Percentiles rank a stretch among this genome's conserved stretches.
These are phyloP conservation scores for Botia almorhae DNA, from an alignment of 2,797 vertebrate species.

Conservation along the genomic window DNA sequence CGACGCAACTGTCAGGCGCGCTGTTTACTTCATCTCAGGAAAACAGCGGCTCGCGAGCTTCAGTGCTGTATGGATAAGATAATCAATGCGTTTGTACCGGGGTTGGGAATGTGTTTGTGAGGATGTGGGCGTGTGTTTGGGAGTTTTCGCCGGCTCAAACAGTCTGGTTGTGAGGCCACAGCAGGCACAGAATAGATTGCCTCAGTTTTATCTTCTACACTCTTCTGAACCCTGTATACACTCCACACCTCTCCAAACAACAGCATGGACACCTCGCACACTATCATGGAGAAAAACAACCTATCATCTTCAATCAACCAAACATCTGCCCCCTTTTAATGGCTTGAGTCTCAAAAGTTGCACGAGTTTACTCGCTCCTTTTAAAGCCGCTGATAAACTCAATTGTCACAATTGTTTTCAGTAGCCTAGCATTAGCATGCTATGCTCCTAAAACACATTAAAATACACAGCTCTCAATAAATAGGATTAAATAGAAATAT, in stretches of 20 bases:
- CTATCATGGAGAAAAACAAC: constrained; percentile 47
- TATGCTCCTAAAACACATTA: background rate
- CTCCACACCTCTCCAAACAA: constrained; percentile 38
- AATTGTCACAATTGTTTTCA: background rate
- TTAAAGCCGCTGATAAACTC: background rate
- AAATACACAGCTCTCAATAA: background rate
- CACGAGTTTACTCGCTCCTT: background rate
- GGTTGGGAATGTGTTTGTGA: constrained; percentile 38
- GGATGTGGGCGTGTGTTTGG: constrained; percentile 29
- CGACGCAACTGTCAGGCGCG: constrained; percentile 61
- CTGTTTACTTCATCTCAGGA: constrained; percentile 78
- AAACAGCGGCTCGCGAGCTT: constrained; percentile 71
- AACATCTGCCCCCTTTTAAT: constrained; percentile 36
- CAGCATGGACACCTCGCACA: constrained; percentile 34
- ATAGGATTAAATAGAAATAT: too few relatives aligned
- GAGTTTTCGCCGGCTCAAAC: constrained; percentile 52
- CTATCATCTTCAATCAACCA: constrained; percentile 40
- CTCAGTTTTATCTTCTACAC: constrained; percentile 39
- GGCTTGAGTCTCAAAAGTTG: background rate
- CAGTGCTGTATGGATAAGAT: constrained; percentile 76
- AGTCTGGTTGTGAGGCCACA: constrained; percentile 48
- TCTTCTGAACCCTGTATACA: constrained; percentile 39
- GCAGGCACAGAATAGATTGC: constrained; percentile 58
- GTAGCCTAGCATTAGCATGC: background rate
- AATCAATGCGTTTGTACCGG: constrained; percentile 80